Evolutionary conservation across 2,113 vertebrate genomes (phyloP), one percentile per base, ranked within the genome.

Genomic region (Crotalus horridus): DNA sequence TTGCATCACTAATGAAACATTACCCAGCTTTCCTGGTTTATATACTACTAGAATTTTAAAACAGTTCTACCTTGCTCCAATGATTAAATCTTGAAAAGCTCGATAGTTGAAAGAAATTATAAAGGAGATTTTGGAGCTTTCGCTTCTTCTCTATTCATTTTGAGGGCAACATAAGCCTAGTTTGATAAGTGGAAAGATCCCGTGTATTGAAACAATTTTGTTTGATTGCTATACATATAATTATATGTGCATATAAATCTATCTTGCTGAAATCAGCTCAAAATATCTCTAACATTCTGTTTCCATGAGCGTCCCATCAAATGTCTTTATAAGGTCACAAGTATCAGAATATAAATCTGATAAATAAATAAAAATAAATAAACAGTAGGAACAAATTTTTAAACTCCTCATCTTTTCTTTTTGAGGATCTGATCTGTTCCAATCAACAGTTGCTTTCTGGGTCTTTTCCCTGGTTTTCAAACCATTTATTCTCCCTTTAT

Each of bases 131-230:
- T 58, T 88, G 39, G 64, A 20, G 89, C 58, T 87, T 39, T 24
- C 29, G 10, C 2, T 29, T 59, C 53, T 8, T 24, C 23, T 85
- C 12, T 88, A 95, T 92, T 94, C 92, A 85, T 94, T 94, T 93
- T 93, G 90, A 93, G 92, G 94, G 85, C 48, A 3, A 43, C 69
- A 85, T 51, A 91, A 59, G 74, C 69, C 87, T 55, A 48, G 7
- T 54, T 95, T 95, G 95, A 7, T 59, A 24, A 1, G 23, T 69
- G 48, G 39, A 92, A 92, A 56, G 24, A 89, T n/a, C 53, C 15
- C 11, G 33, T n/a, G 43, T 48, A 29, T 74, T 88, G 86, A 26
- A 92, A 69, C 21, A 54, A 74, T 88, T 69, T 92, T 74, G 23
- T 88, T 88, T 92, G 12, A 23, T 91, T 59, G 26, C 17, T 8